Percentiles rank a stretch among this genome's conserved stretches.
Conservation (phyloP, 2,797 vertebrate species). For the Sardinella longiceps region DNA sequence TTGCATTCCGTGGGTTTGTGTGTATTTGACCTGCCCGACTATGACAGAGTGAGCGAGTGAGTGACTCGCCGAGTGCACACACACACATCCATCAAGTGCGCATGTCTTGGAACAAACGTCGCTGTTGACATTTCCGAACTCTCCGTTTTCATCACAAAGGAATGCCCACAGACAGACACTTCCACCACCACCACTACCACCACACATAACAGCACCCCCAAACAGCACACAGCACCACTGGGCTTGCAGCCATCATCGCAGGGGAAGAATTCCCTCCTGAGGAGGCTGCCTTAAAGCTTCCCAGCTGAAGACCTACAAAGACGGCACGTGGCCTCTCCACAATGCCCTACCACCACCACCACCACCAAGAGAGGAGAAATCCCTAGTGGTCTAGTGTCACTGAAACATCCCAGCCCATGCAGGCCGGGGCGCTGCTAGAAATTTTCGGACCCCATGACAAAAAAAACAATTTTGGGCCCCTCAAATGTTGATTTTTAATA, state of each 20-base stretch:
- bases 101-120: neutral
- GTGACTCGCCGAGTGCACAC: too few relatives aligned
- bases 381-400: neutral
- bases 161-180: neutral
- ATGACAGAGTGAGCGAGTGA: neutral
- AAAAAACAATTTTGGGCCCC: too few relatives aligned
- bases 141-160: conserved; percentile 5
- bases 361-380: neutral
- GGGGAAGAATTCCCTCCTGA: conserved; percentile 20
- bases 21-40: neutral
- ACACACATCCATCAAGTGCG: neutral
- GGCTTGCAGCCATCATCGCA: neutral
- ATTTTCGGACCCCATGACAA: too few relatives aligned
- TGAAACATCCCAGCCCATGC: neutral
- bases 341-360: neutral
- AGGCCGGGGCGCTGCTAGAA: too few relatives aligned
- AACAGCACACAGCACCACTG: too few relatives aligned
- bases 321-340: neutral
- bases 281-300: neutral
- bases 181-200: neutral
- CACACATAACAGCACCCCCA: too few relatives aligned
- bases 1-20: neutral
- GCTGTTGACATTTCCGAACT: neutral
- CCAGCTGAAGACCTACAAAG: conserved; percentile 15
- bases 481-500: too few relatives aligned